phyloP scores from a whole-genome alignment of 2,888 invertebrate genomes.

The Tenthredo scrophulariae region DNA sequence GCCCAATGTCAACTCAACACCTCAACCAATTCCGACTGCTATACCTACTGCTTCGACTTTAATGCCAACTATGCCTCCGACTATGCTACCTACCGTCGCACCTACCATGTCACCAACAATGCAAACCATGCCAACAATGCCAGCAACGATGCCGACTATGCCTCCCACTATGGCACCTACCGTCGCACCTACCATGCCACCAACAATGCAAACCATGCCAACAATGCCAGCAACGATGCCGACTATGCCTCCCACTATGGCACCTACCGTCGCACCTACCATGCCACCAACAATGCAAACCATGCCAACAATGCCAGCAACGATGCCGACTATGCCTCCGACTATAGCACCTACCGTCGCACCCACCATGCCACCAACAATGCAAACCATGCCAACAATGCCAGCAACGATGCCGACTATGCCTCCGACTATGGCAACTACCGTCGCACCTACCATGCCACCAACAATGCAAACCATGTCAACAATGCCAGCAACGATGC shows the following conservation, averaged over 20 bases:
- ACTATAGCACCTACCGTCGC: slow-evolving; percentile 53
- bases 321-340: slow-evolving; percentile 56
- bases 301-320: slow-evolving; percentile 57
- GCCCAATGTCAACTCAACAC: slow-evolving; percentile 67
- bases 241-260: slow-evolving; percentile 41
- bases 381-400: too few relatives aligned
- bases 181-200: slow-evolving; percentile 36
- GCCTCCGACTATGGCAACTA: slow-evolving; percentile 50
- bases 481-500: slow-evolving; percentile 54
- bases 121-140: slow-evolving; percentile 20
- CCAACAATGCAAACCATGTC: slow-evolving; percentile 56
- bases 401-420: too few relatives aligned
- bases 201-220: slow-evolving; percentile 13
- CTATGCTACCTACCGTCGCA: slow-evolving; percentile 37
- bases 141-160: slow-evolving; percentile 46
- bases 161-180: slow-evolving; percentile 18
- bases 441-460: slow-evolving; percentile 50
- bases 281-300: slow-evolving; percentile 57
- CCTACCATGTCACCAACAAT: slow-evolving; percentile 38
- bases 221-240: slow-evolving; percentile 33
- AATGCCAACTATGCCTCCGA: slow-evolving; percentile 22
- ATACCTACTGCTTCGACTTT: slow-evolving; percentile 1
- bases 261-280: too few relatives aligned
- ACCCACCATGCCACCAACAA: slow-evolving; percentile 57
- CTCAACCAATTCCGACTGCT: slow-evolving; percentile 56